Conservation (phyloP, 2,113 vertebrate genomes). For the Eulacestoma nigropectus region DNA sequence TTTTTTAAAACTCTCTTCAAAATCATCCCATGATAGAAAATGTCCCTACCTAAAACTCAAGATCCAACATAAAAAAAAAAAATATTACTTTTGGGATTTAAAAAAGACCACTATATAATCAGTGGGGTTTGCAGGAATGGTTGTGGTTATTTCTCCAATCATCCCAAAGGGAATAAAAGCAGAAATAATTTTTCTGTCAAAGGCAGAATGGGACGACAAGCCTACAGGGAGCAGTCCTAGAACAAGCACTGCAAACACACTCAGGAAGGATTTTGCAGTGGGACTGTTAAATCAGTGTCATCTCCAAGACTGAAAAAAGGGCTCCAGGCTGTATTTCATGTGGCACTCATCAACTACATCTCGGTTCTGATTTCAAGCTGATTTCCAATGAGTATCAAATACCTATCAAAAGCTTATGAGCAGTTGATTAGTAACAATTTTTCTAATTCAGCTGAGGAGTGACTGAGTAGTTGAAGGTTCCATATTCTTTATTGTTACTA, state of each 20-base stretch:
- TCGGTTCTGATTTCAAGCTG: not conserved
- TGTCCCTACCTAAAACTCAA: not conserved
- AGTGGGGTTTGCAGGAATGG: not conserved
- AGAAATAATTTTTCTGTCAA: not conserved
- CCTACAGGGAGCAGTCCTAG: not conserved
- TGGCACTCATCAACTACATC: accelerated
- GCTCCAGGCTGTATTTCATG: not conserved
- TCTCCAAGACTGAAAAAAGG: not conserved
- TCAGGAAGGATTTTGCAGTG: not conserved
- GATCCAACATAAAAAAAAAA: not conserved
- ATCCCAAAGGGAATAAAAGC: not conserved
- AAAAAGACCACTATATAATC: not conserved
- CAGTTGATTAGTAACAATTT: not conserved
- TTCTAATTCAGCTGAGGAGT: not conserved
- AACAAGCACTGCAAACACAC: not conserved
- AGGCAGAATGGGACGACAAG: not conserved
- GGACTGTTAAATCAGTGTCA: not conserved
- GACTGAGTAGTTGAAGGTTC: not conserved
- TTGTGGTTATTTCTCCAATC: not conserved
- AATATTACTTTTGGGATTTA: not conserved
- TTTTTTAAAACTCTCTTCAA: not conserved
- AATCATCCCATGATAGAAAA: not conserved
- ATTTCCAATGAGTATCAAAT: not conserved
- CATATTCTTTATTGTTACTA: not conserved
- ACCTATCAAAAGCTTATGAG: not conserved